Percentiles rank a stretch among this genome's conserved stretches.
These are phyloP conservation scores for Pantelozetes paolii DNA, from an alignment of 2,888 invertebrate species.

Conservation along the genomic window DNA sequence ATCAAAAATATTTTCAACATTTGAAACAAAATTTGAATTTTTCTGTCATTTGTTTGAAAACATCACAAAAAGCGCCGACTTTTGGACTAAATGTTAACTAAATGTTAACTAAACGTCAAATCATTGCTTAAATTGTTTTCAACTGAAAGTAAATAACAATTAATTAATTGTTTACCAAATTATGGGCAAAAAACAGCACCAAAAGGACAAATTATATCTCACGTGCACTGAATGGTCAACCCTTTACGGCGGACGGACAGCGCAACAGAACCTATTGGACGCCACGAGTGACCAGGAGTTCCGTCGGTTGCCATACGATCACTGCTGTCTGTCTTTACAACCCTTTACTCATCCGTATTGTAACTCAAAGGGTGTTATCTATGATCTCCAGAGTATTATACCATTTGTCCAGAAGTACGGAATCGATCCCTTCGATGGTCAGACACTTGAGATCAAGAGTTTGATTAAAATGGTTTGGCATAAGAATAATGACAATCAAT, in stretches of 20 bases:
- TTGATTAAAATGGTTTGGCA: slow-evolving; percentile 79
- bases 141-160: neutral
- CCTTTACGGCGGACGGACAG: slow-evolving; percentile 53
- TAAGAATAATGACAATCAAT: slow-evolving; percentile 67
- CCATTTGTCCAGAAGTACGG: slow-evolving; percentile 86
- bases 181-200: slow-evolving; percentile 90
- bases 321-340: slow-evolving; percentile 74
- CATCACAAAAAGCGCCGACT: neutral
- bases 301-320: slow-evolving; percentile 83
- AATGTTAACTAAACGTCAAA: no score
- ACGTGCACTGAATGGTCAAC: slow-evolving; percentile 53
- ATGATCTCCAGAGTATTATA: slow-evolving; percentile 61
- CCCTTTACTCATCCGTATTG: slow-evolving; percentile 90
- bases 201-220: slow-evolving; percentile 84
- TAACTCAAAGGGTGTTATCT: slow-evolving; percentile 63
- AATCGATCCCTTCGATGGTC: slow-evolving; percentile 88
- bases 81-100: neutral
- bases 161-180: neutral
- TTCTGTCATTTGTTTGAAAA: neutral
- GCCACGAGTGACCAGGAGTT: slow-evolving; percentile 66
- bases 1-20: neutral
- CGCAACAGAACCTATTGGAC: slow-evolving; percentile 34
- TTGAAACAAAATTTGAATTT: neutral
- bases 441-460: slow-evolving; percentile 73
- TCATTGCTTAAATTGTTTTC: no score